Evolutionary conservation across 1,140 invertebrate genomes (phyloP), one percentile per base, ranked within the genome.

Genomic region (Drosophila lowei): DNA sequence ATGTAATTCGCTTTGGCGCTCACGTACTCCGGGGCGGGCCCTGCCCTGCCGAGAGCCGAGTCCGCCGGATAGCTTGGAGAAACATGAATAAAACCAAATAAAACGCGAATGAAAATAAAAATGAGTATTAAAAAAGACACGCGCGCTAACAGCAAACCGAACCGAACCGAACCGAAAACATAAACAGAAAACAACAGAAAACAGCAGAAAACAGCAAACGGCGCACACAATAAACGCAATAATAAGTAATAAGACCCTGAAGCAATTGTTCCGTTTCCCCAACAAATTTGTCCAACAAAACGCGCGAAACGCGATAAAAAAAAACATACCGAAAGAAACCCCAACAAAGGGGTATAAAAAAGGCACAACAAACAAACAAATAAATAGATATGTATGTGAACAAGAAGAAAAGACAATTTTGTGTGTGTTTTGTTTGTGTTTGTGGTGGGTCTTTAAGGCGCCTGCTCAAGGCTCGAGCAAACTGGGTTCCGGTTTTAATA

Each of bases 221-320:
- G 68, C 41, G 57, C 48, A 77, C 74, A 79, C 74, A 79, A 79
- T 85, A 86, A 85, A 79, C 80, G 76, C 77, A 86, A 86, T 80
- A 85, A 81, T 81, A 80, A 84, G 72, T 85, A 84, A 75, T 79
- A 77, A 80, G 77, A 80, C 72, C 72, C 77, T 65, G 72, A 65
- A 59, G 77, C 66, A 77, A 73, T 85, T 85, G 72, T 77, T 38
- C 34, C 34, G 34, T 13, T 38, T 13, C 41, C 43, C 8, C 41
- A 6, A 11, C 38, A 61, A 72, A 78, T 77, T 72, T 78, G 75
- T 76, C 18, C 61, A 79, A 65, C 59, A 67, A 63, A 63, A 70
- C 34, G 53, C 43, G 60, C 47, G 60, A 53, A 79, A 79, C 21
- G 44, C 52, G 44, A 67, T 55, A 75, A 41, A 63, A 66, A 59